Percentiles rank a stretch among this genome's conserved stretches.
phyloP scores from a whole-genome alignment of 2,113 vertebrate genomes.

The Panthera uncia region DNA sequence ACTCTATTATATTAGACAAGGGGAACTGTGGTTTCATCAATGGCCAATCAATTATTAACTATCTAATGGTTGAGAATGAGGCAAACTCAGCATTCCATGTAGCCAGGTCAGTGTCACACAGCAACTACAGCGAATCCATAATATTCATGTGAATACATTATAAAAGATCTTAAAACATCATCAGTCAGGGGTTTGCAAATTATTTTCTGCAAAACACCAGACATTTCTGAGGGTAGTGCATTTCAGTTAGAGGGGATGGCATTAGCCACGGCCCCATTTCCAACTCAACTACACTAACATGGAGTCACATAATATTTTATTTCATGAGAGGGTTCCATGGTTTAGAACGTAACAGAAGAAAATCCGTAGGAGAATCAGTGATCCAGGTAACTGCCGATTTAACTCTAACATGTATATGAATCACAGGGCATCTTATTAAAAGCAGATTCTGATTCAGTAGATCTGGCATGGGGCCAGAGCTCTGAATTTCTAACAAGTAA shows the following conservation, averaged over 20 bases:
- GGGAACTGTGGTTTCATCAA: not conserved
- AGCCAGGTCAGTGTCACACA: not conserved
- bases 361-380: not conserved
- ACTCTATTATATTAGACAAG: not conserved
- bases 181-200: not conserved
- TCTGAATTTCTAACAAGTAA: not conserved
- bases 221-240: not conserved
- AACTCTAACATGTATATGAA: not conserved
- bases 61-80: not conserved
- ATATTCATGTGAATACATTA: not conserved
- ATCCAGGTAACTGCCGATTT: not conserved
- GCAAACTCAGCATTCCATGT: not conserved
- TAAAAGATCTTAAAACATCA: not conserved
- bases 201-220: not conserved
- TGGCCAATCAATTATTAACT: not conserved
- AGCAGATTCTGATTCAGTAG: not conserved
- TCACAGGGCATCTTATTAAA: not conserved
- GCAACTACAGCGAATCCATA: accelerated
- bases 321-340: not conserved
- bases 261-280: not conserved
- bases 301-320: not conserved
- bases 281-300: not conserved
- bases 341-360: not conserved
- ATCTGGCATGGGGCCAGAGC: not conserved
- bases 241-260: not conserved